These are phyloP conservation scores for Micrastur ruficollis DNA, from an alignment of 2,797 vertebrate genomes.

Conservation along the genomic window DNA sequence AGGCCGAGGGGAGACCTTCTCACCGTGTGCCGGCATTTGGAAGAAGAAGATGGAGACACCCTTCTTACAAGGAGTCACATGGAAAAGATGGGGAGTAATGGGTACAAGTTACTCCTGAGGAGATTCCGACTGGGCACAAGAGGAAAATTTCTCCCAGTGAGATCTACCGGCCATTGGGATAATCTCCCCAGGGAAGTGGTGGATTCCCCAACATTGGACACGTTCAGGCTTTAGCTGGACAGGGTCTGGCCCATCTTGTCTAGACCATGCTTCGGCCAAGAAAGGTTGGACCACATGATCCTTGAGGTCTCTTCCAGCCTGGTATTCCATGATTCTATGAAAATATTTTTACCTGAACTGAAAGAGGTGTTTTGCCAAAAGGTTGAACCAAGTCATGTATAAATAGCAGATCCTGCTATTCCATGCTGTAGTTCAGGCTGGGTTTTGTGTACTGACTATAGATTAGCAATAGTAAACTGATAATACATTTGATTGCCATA, in stretches of 20 bases:
- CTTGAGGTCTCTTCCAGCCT: not conserved
- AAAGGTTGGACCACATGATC: not conserved
- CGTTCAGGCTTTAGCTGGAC: not conserved
- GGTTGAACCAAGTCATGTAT: not conserved
- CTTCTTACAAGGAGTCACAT: not conserved
- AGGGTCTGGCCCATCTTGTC: not conserved
- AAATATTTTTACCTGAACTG: not conserved
- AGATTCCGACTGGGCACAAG: not conserved
- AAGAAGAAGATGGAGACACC: not conserved
- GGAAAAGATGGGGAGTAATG: too few relatives aligned
- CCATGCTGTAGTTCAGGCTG: not conserved
- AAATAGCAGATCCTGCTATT: not conserved
- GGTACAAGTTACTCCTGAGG: not conserved
- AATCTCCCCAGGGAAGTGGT: not conserved
- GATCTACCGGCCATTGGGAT: not conserved
- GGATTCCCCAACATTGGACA: accelerated
- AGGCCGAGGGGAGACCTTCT: not conserved
- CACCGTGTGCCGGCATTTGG: not conserved
- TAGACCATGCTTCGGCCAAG: not conserved
- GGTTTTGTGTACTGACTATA: not conserved
- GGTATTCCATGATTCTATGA: not conserved
- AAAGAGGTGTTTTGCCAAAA: not conserved
- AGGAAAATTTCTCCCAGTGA: not conserved
- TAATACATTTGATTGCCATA: constrained; percentile 10
- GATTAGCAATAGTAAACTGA: not conserved